Percentiles rank a stretch among this genome's conserved stretches.
phyloP scores from a whole-genome alignment of 2,113 vertebrate species.

The Petrocephalus zakoni region DNA sequence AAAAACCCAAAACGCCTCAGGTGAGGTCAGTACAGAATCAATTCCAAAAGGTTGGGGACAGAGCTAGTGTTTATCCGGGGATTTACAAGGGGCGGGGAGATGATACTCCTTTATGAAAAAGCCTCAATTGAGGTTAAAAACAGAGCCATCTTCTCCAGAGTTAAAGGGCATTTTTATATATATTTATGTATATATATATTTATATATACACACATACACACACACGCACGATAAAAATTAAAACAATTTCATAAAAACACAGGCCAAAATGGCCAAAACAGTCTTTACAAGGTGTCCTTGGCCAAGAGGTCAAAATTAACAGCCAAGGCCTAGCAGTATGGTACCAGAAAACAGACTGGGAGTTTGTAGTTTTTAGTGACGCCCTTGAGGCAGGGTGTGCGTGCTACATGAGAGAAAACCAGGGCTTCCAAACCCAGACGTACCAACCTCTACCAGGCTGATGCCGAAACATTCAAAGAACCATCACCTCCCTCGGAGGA shows the following conservation, averaged over 20 bases:
- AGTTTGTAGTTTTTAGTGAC: constrained; percentile 42
- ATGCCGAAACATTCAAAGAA: constrained; percentile 7
- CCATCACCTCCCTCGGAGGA: not conserved
- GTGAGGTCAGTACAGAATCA: constrained; percentile 38
- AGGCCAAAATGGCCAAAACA: constrained; percentile 41
- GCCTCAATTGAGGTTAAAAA: constrained; percentile 41
- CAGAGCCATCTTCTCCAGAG: constrained; percentile 42
- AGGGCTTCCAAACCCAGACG: not conserved
- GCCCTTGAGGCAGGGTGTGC: constrained; percentile 50
- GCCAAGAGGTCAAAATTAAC: constrained; percentile 8
- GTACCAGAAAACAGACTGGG: not conserved
- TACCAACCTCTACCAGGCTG: not conserved
- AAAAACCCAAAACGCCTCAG: constrained; percentile 41
- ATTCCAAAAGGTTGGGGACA: constrained; percentile 42
- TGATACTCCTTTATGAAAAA: constrained; percentile 30
- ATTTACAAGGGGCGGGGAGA: constrained; percentile 10
- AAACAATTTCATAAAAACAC: constrained; percentile 46
- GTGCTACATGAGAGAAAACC: constrained; percentile 54
- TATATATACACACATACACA: constrained; percentile 32
- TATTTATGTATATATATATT: not conserved
- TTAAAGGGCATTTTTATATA: constrained; percentile 43
- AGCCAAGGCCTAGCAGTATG: constrained; percentile 9
- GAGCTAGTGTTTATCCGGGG: constrained; percentile 43
- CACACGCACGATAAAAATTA: constrained; percentile 27
- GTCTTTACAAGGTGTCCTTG: constrained; percentile 41